A percentile compares a stretch with the other conserved stretches of the same genome.
These are phyloP conservation scores for Muricea muricata DNA, from an alignment of 92 coral and sea anemone genomes.

Conservation along the genomic window DNA sequence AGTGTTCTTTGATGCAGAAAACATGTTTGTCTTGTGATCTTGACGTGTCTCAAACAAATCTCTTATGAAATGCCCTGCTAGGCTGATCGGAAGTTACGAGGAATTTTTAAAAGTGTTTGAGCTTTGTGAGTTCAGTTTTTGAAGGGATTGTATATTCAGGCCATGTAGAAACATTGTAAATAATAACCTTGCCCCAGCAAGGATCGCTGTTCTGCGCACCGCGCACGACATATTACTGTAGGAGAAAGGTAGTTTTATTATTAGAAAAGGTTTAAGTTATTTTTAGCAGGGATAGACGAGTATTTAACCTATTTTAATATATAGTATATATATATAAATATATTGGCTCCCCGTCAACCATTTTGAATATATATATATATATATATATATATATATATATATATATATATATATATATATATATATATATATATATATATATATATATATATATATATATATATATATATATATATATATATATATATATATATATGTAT, in stretches of 20 bases:
- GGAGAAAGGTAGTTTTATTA: not conserved
- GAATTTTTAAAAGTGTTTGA: not conserved
- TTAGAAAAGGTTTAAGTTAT: slow-evolving; percentile 29
- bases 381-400: no score
- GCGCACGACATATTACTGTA: not conserved
- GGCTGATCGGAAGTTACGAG: not conserved
- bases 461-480: no score
- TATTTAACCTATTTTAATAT: slow-evolving; percentile 46
- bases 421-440: no score
- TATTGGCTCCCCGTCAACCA: not conserved
- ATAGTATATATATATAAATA: slow-evolving; percentile 37
- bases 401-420: no score
- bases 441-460: no score
- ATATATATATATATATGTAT: no score
- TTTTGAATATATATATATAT: not conserved
- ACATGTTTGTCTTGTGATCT: no score
- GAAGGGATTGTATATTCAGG: slow-evolving; percentile 18
- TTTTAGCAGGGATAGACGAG: slow-evolving; percentile 14
- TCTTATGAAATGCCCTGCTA: no score
- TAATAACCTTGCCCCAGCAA: not conserved
- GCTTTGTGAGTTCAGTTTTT: not conserved
- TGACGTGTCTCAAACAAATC: no score
- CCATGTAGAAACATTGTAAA: slow-evolving; percentile 17
- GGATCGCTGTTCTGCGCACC: not conserved
- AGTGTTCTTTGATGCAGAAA: no score